Evolutionary conservation across 2,113 vertebrate genomes (phyloP).

Genomic region (Lepus europaeus): DNA sequence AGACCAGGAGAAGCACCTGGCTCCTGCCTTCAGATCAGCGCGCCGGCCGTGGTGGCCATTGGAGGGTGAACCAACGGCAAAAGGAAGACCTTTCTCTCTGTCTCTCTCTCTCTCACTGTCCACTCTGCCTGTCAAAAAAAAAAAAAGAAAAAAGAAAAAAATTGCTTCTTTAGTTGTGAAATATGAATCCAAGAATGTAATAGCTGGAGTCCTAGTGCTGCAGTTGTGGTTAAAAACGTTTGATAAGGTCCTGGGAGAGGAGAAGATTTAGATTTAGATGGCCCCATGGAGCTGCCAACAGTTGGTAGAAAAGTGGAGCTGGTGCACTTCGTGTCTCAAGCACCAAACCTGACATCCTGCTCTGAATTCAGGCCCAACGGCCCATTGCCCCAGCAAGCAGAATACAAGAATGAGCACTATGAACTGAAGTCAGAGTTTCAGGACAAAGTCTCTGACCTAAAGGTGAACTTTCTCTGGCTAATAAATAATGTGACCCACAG

Average conservation of each 20-base stretch:
- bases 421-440: not conserved
- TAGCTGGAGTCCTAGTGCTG: not conserved
- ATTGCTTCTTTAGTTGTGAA: conserved; percentile 39
- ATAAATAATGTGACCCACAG: not conserved
- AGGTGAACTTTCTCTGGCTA: not conserved
- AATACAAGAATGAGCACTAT: not conserved
- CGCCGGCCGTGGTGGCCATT: no score
- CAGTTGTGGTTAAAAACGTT: not conserved
- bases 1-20: no score
- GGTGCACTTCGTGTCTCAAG: not conserved
- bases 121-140: no score
- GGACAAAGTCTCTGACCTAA: not conserved
- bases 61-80: no score
- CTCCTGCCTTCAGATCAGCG: no score
- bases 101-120: no score
- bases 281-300: not conserved
- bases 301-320: not conserved
- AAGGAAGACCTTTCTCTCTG: no score
- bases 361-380: not conserved
- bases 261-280: not conserved
- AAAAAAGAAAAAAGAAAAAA: not conserved
- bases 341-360: not conserved
- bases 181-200: not conserved
- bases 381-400: not conserved
- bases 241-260: not conserved